phyloP scores from a whole-genome alignment of 1,140 invertebrate genomes.

The Andrena cerasifolii region DNA sequence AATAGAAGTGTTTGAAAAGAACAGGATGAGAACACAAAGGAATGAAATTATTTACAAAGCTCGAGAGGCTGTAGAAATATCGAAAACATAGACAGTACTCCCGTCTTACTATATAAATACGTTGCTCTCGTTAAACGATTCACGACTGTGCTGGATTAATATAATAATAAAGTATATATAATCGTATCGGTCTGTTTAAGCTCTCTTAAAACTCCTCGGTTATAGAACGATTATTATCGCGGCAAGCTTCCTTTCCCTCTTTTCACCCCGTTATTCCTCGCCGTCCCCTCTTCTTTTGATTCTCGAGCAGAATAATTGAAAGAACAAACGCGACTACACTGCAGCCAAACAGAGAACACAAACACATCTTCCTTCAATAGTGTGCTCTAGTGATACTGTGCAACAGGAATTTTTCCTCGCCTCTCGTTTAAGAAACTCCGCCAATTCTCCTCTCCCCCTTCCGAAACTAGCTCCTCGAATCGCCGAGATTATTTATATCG shows the following conservation, averaged over 20 bases:
- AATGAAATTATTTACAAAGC: slow-evolving; percentile 58
- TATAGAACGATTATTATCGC: slow-evolving; percentile 36
- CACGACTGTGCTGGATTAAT: slow-evolving; percentile 63
- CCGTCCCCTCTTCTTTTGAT: slow-evolving; percentile 29
- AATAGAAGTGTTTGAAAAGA: slow-evolving; percentile 53
- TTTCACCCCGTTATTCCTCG: background rate
- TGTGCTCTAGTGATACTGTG: slow-evolving; percentile 68
- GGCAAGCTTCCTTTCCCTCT: slow-evolving; percentile 30
- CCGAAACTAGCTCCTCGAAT: background rate
- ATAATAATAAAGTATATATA: slow-evolving; percentile 63
- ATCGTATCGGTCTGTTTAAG: slow-evolving; percentile 54
- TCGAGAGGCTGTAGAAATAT: slow-evolving; percentile 59
- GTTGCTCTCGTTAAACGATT: slow-evolving; percentile 62
- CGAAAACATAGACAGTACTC: slow-evolving; percentile 57
- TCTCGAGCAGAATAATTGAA: slow-evolving; percentile 55
- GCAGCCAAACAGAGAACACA: slow-evolving; percentile 66
- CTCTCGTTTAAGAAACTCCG: background rate
- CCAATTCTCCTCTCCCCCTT: no score
- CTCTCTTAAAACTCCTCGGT: slow-evolving; percentile 46
- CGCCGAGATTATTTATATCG: slow-evolving; percentile 2
- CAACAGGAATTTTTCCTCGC: slow-evolving; percentile 68
- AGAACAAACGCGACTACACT: slow-evolving; percentile 59
- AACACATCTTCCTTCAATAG: slow-evolving; percentile 69
- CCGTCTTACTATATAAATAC: slow-evolving; percentile 63
- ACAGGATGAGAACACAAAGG: slow-evolving; percentile 62